Conservation (phyloP, 2,797 vertebrate species). For the Melanotaenia maccullochi region DNA sequence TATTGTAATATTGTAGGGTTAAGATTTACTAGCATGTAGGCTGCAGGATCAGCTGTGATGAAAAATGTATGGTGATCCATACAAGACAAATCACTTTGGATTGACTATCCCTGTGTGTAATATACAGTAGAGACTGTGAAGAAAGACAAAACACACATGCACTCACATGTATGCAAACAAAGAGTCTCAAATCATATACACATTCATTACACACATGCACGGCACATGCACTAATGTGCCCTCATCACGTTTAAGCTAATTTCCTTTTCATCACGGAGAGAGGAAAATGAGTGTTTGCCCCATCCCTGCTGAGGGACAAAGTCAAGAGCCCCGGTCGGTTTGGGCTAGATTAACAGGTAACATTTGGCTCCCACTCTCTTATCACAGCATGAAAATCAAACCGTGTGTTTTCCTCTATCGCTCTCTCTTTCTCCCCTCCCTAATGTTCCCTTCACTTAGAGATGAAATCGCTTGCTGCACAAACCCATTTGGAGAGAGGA, state of each 20-base stretch:
- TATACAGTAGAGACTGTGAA: slow-evolving; percentile 22
- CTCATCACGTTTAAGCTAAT: slow-evolving; percentile 84
- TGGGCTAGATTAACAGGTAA: slow-evolving; percentile 86
- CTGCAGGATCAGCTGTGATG: slow-evolving; percentile 9
- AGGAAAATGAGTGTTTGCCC: slow-evolving; percentile 85
- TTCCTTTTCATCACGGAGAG: slow-evolving; percentile 84
- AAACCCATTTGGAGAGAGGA: slow-evolving; percentile 99
- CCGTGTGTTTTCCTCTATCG: slow-evolving; percentile 89
- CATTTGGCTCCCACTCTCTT: slow-evolving; percentile 91
- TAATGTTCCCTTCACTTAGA: slow-evolving; percentile 99
- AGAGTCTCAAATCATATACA: slow-evolving; percentile 37
- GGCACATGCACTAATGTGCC: slow-evolving; percentile 74
- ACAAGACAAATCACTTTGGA: slow-evolving; percentile 59
- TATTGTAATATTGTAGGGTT: not conserved
- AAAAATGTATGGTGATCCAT: slow-evolving; percentile 53
- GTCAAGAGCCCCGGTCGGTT: slow-evolving; percentile 83
- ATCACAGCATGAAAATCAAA: slow-evolving; percentile 94
- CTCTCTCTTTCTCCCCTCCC: slow-evolving; percentile 74
- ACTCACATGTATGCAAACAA: slow-evolving; percentile 43
- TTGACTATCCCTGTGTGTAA: slow-evolving; percentile 44
- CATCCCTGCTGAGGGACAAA: slow-evolving; percentile 85
- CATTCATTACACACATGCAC: slow-evolving; percentile 61
- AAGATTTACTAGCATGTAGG: slow-evolving; percentile 5
- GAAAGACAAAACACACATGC: slow-evolving; percentile 34
- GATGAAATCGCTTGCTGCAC: slow-evolving; percentile 99